Percentiles rank a stretch among this genome's conserved stretches.
These are phyloP conservation scores for Hartigia nigra DNA, from an alignment of 2,888 invertebrate genomes.

Conservation along the genomic window DNA sequence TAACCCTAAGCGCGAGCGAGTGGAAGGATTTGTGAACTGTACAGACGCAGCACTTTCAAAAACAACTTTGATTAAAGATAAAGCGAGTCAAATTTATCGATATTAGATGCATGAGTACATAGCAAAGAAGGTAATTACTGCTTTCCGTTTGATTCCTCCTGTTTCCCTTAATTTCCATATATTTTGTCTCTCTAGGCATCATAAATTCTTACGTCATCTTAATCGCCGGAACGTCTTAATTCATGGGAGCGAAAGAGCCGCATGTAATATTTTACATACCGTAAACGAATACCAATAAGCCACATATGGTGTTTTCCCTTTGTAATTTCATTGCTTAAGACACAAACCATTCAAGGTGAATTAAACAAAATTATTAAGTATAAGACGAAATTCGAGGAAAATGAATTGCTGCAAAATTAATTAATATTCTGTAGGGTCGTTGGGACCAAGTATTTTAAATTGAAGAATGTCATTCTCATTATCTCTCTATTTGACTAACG, in stretches of 20 bases:
- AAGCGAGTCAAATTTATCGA: background rate
- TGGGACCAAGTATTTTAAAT: background rate
- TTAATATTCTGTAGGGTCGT: background rate
- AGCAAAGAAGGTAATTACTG: background rate
- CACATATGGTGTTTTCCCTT: background rate
- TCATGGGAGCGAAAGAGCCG: background rate
- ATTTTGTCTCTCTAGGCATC: background rate
- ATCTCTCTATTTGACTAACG: background rate
- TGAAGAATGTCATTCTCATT: background rate
- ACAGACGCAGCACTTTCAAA: background rate
- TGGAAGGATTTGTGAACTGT: background rate
- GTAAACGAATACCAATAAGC: background rate
- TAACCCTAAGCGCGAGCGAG: background rate
- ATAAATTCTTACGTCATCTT: conserved; percentile 3
- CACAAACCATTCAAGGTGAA: background rate
- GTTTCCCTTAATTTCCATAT: background rate
- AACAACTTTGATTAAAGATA: background rate
- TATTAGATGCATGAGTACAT: background rate
- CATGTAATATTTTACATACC: background rate
- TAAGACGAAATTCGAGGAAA: background rate
- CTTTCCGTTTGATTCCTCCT: background rate
- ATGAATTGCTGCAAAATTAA: background rate
- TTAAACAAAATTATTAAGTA: background rate
- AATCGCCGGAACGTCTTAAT: conserved; percentile 2
- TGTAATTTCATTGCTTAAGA: background rate